A percentile compares a stretch with the other conserved stretches of the same genome.
phyloP scores from a whole-genome alignment of 2,113 vertebrate genomes.

The Cyphomyrus plagiostoma region DNA sequence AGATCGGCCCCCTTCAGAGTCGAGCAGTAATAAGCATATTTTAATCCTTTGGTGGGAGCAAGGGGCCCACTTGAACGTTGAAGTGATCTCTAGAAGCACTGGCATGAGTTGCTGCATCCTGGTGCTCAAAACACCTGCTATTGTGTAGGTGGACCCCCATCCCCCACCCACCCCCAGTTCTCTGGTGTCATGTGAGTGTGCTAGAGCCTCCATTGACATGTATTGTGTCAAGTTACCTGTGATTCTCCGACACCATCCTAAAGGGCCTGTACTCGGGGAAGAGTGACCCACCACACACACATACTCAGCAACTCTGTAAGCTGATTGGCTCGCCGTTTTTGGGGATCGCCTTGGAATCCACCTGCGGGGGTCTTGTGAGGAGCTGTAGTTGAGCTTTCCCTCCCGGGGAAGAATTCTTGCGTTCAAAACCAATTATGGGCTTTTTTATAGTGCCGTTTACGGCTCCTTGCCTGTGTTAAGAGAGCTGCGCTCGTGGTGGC shows the following conservation, averaged over 20 bases:
- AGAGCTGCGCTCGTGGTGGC: slow-evolving; percentile 27
- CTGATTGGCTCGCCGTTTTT: neutral
- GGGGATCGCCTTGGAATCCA: neutral
- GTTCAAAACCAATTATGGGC: slow-evolving; percentile 20
- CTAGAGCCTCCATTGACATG: neutral
- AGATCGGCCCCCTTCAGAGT: slow-evolving; percentile 24
- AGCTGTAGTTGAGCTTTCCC: neutral
- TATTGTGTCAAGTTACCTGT: neutral
- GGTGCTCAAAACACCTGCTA: neutral
- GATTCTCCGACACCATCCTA: neutral
- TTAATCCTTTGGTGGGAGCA: neutral
- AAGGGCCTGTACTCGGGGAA: neutral
- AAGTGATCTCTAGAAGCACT: neutral
- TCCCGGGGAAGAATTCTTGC: slow-evolving; percentile 24
- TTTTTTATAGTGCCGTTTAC: slow-evolving; percentile 31
- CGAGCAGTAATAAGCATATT: neutral
- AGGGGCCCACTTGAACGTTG: neutral
- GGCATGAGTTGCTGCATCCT: neutral
- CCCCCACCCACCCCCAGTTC: neutral
- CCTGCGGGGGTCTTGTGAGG: neutral
- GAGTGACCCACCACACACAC: neutral
- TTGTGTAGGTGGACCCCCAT: neutral
- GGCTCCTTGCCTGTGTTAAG: slow-evolving; percentile 56
- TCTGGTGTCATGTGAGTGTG: neutral
- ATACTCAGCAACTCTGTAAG: neutral